Conservation (phyloP, 2,113 vertebrate species). For the Heliornis fulica region DNA sequence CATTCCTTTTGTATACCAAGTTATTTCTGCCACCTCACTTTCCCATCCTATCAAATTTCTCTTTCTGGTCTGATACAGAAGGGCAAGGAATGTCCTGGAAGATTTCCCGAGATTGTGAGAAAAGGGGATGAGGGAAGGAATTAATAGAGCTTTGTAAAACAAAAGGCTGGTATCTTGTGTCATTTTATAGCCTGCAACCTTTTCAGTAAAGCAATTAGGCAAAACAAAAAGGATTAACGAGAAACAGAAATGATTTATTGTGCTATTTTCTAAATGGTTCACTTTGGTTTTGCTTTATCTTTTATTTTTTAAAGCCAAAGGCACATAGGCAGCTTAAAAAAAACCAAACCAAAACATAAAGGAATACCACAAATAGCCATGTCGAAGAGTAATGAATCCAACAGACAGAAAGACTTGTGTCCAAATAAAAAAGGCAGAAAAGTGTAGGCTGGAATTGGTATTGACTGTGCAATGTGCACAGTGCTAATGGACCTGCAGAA, state of each 20-base stretch:
- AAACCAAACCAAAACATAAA: constrained; percentile 4
- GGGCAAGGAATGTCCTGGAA: neutral
- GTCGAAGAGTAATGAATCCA: constrained; percentile 17
- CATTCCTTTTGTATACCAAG: neutral
- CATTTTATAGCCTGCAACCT: neutral
- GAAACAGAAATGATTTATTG: neutral
- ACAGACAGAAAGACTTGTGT: constrained; percentile 1
- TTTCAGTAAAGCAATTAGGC: neutral
- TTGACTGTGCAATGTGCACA: neutral
- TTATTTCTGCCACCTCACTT: neutral
- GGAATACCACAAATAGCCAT: neutral
- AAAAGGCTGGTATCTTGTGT: neutral
- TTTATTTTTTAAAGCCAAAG: neutral
- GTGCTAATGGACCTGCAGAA: constrained; percentile 37
- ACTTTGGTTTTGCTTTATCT: neutral
- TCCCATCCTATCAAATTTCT: neutral
- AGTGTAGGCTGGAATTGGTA: neutral
- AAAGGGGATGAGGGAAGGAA: neutral
- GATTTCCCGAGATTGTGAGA: neutral
- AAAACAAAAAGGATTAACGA: neutral
- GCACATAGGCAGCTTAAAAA: neutral
- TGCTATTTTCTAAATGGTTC: neutral
- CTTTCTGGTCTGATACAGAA: neutral
- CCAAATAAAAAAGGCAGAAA: constrained; percentile 31
- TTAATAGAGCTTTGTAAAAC: neutral